Evolutionary conservation across 2,797 vertebrate species (phyloP), one percentile per base, ranked within the genome.

Genomic region (Sorex maritimensis): DNA sequence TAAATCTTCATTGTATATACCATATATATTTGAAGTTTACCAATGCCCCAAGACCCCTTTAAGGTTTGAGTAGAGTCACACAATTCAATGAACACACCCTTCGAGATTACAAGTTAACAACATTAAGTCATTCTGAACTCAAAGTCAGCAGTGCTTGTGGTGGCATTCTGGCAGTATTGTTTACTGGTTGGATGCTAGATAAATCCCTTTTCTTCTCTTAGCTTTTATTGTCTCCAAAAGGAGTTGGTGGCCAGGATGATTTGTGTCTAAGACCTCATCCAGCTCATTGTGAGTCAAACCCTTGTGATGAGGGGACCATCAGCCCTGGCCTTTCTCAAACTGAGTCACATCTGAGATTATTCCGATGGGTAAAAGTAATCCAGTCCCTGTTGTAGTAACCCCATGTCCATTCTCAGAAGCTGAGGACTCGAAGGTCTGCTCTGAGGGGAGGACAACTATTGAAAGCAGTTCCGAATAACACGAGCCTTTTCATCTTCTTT

Each of bases 301-400:
- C 91, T 92, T 94, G 73, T 86, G 88, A 93, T 88, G 24, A 86
- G 83, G 58, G 30, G 81, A 30, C 69, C 46, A 75, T 49, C 81
- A 84, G 72, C 58, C 26, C 52, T 13, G 52, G 61, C 63, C 61
- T 89, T 92, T 92, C 61, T 63, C 91, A 86, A 81, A 38, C 67
- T 95, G 93, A 95, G 89, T 96, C 96, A 95, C 72, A 78, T 74
- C 55, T 80, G 71, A 52, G 58, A 49, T 91, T 87, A 67, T 87
- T 92, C 72, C 58, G 23, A 63, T n/a, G 4, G 55, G 80, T 58
- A 95, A 94, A 81, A 61, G 23, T 38, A 93, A 58, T 71, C 17
- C 61, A 81, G 24, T 90, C 86, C 89, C 19, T 61, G 14, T 24
- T 5, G n/a, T 85, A 65, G 74, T 44, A 81, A 41, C 67, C 34